Evolutionary conservation across 35 echinoderm and acorn worm genomes (phyloP), one percentile per base, ranked within the genome.

Genomic region (Anneissia japonica): DNA sequence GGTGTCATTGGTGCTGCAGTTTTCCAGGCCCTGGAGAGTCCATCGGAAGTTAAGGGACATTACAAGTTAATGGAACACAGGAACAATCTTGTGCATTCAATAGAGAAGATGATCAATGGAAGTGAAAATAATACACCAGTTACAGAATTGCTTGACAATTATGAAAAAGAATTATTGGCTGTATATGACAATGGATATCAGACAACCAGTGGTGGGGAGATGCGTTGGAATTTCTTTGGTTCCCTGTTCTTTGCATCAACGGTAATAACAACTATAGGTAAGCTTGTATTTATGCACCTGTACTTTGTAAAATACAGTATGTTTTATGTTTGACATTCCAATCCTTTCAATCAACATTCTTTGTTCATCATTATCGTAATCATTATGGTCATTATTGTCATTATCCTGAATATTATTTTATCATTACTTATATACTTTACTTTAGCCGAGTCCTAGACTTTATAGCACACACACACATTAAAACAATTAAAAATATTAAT

Each of bases 151-250:
- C 5, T 64, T 64, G 51, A 19, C 1, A 23, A 64, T 2, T 64
- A 12, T 26, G 51, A 64, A 23, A 26, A 64, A 23, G 26, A 2
- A 2, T 64, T 64, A 64, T 2, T 64, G 19, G 19, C 1, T 6
- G 51, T 64, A 19, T 23, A 64, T 23, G 51, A 64, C 21, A 64
- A 64, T 19, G 51, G 51, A 64, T 64, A 64, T 26, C 9, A 64
- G 26, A 64, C 51, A 1, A 64, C 21, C 2, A 23, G 26, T 19
- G 51, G 51, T 2, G 6, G 26, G 19, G 51, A 64, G 26, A 64
- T 64, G 51, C 76, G 34, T 9, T 86, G 84, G 84, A 86, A 86
- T 32, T 86, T 86, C 84, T 86, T 77, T 46, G 84, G 84, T 38
- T 14, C 84, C 35, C 74, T 86, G 38, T 86, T 86, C 43, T 86